Base-by-base conservation (phyloP, 1,140 invertebrate species). In the Probaryconus sp. region DNA sequence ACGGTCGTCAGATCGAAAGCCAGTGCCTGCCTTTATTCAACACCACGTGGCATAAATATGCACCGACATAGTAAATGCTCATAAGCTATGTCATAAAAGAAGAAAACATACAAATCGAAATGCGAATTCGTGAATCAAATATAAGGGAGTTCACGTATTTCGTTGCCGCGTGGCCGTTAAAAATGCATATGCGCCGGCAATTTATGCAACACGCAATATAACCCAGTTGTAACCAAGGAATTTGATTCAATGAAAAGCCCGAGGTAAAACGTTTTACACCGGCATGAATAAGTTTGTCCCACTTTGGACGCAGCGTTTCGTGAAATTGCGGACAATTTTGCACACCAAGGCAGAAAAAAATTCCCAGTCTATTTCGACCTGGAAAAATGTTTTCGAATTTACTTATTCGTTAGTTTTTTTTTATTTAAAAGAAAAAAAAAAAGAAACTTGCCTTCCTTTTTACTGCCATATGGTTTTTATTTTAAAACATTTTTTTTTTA, bases 191-290 rank as follows among this genome's bases (percentile, higher is more conserved):
- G 56, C 31, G 42, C 30, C 40, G n/a, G 40, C 42, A 26, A 47
- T 58, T 58, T 47, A 28, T 24, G 40, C 13, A 33, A 58, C 42
- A 33, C 28, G 20, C n/a, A 60, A 60, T 47, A 47, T 47, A 60
- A 60, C 47, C 42, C 56, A n/a, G 56, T 40, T 48, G 42, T 61
- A 61, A 61, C 43, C 20, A 40, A 50, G 18, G 24, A 48, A 20
- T 40, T 18, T 24, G 16, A 24, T 11, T 28, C 38, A 61, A 61
- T 45, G 43, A 30, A 48, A 48, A 18, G 31, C 55, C 24, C 28
- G 33, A 28, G 43, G 11, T 38, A 5, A 45, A 58, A 35, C 40
- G 30, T 58, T 45, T 56, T 30, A 38, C 48, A 16, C 51, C 14
- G 16, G n/a, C 13, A 2, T n/a, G 28, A 50, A 50, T 51, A 28